phyloP scores from a whole-genome alignment of 2,888 invertebrate genomes.

The Periphyllus acericola region DNA sequence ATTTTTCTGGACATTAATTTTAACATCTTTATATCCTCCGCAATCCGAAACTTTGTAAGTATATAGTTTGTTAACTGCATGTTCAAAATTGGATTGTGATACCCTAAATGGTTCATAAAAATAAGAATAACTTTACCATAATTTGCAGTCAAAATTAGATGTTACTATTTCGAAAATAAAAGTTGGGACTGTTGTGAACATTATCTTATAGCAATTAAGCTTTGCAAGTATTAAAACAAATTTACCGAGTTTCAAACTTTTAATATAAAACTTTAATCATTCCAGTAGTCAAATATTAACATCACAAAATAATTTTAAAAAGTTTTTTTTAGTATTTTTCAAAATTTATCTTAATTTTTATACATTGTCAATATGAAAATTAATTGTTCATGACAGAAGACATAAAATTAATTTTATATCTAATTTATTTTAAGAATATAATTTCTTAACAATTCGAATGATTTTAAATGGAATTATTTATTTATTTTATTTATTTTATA shows the following conservation, averaged over 20 bases:
- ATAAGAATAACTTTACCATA: conserved; percentile 5
- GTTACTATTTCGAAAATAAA: conserved; percentile 13
- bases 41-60: not conserved
- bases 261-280: not conserved
- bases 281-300: not conserved
- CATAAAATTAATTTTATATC: no score
- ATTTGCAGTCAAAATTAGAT: conserved; percentile 2
- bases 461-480: no score
- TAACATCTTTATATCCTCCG: not conserved
- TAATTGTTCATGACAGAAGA: no score
- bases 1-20: conserved; percentile 18
- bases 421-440: no score
- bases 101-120: conserved; percentile 23
- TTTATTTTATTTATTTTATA: no score
- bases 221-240: conserved; percentile 26
- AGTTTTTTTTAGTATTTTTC: not conserved
- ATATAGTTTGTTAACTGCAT: conserved; percentile 5
- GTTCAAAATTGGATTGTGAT: conserved; percentile 3
- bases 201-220: conserved; percentile 2
- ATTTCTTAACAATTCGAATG: no score
- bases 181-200: not conserved
- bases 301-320: not conserved
- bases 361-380: not conserved
- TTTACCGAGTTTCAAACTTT: not conserved
- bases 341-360: not conserved